Conservation (phyloP, 1,140 invertebrate genomes). For the Magallana gigas region DNA sequence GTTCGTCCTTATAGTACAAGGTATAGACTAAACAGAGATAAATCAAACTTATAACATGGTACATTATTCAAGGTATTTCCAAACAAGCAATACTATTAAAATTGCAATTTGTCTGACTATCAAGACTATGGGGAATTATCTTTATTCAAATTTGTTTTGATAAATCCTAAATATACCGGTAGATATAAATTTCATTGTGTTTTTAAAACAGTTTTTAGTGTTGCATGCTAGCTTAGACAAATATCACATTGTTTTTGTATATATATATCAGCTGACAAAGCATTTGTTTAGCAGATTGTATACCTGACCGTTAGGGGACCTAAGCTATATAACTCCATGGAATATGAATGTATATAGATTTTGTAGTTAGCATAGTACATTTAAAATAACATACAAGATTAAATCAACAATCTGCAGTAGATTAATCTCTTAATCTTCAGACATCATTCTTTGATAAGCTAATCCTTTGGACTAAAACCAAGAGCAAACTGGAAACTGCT, state of each 20-base stretch:
- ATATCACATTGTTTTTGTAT: neutral
- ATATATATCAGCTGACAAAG: constrained; percentile 40
- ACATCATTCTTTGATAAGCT: constrained; percentile 28
- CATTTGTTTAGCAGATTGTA: constrained; percentile 28
- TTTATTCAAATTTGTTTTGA: neutral
- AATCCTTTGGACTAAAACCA: constrained; percentile 24
- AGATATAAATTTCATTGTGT: neutral
- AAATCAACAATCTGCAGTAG: constrained; percentile 32
- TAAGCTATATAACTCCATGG: neutral
- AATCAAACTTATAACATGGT: no score
- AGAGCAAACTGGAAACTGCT: neutral
- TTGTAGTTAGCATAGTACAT: constrained; percentile 17
- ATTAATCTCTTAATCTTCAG: constrained; percentile 34
- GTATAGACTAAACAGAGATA: constrained; percentile 52
- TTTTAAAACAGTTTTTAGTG: neutral
- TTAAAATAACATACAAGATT: constrained; percentile 30
- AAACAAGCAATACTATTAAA: neutral
- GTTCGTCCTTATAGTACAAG: constrained; percentile 83
- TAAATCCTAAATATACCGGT: no score
- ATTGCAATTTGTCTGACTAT: neutral
- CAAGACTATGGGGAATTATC: neutral
- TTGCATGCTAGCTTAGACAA: no score
- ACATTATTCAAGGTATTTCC: no score
- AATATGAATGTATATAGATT: constrained; percentile 6
- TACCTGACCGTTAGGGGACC: neutral